These are phyloP conservation scores for Glossophaga mutica DNA, from an alignment of 2,797 vertebrate species.

Conservation along the genomic window DNA sequence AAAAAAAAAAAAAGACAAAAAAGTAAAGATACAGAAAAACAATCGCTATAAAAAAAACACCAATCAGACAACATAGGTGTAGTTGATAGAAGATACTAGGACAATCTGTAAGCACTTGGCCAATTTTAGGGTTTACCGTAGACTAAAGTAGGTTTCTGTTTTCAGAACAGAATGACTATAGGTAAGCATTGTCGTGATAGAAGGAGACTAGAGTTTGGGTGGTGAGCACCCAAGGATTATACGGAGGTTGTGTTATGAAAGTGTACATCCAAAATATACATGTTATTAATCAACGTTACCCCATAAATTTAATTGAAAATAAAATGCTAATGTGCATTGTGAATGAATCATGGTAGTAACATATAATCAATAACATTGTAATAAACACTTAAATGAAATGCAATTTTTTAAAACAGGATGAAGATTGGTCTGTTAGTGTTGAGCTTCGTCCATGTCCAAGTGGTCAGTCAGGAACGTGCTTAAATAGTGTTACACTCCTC, in stretches of 20 bases:
- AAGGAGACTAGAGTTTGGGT: not conserved
- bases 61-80: not conserved
- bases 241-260: not conserved
- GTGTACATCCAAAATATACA: not conserved
- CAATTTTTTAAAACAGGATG: conserved; percentile 54
- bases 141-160: not conserved
- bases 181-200: not conserved
- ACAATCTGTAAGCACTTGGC: not conserved
- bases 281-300: not conserved
- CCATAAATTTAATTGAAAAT: not conserved
- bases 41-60: not conserved
- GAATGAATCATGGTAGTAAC: not conserved
- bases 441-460: conserved; percentile 62
- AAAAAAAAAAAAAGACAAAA: not conserved
- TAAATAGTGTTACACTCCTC: conserved; percentile 63
- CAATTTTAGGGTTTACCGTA: not conserved
- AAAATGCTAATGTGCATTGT: not conserved
- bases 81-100: not conserved
- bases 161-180: not conserved
- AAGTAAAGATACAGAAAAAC: not conserved
- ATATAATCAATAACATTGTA: not conserved
- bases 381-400: not conserved
- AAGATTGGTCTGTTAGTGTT: conserved; percentile 63
- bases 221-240: not conserved
- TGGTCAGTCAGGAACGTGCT: conserved; percentile 64